phyloP scores from a whole-genome alignment of 1,140 invertebrate species.

The Drosophila repleta region DNA sequence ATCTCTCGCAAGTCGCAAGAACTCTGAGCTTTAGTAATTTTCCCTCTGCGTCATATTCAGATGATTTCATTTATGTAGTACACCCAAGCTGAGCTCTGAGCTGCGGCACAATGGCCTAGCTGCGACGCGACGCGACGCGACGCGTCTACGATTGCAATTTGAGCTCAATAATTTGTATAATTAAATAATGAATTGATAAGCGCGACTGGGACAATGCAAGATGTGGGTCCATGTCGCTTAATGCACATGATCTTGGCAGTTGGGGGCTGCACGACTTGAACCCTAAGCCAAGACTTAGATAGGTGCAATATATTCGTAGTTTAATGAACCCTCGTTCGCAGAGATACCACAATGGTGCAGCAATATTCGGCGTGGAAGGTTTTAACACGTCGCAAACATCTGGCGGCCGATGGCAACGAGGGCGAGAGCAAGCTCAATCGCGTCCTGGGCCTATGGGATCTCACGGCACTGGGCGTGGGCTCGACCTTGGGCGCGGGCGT shows the following conservation, averaged over 20 bases:
- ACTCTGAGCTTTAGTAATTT: background rate
- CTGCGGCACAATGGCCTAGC: constrained; percentile 45
- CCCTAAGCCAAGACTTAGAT: constrained; percentile 24
- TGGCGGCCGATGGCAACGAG: constrained; percentile 63
- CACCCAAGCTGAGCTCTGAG: constrained; percentile 54
- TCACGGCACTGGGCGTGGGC: constrained; percentile 92
- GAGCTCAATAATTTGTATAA: constrained; percentile 65
- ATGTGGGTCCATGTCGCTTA: constrained; percentile 7
- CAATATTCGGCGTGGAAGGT: constrained; percentile 77
- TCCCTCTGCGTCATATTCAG: constrained; percentile 6
- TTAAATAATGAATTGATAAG: constrained; percentile 47
- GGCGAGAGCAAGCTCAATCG: constrained; percentile 73
- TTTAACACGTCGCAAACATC: constrained; percentile 71
- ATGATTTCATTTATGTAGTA: constrained; percentile 38
- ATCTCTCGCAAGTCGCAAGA: too few relatives aligned
- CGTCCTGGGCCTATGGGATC: constrained; percentile 89
- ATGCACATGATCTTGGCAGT: constrained; percentile 62
- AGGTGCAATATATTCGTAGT: constrained; percentile 38
- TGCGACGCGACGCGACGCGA: constrained; percentile 37
- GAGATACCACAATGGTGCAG: constrained; percentile 55
- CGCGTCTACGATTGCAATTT: constrained; percentile 55
- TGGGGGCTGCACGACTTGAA: constrained; percentile 27
- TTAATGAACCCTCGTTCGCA: constrained; percentile 50
- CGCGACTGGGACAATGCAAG: constrained; percentile 15
- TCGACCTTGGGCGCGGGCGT: constrained; percentile 95